Evolutionary conservation across 2,797 vertebrate genomes (phyloP).

Genomic region (Mastacembelus armatus): DNA sequence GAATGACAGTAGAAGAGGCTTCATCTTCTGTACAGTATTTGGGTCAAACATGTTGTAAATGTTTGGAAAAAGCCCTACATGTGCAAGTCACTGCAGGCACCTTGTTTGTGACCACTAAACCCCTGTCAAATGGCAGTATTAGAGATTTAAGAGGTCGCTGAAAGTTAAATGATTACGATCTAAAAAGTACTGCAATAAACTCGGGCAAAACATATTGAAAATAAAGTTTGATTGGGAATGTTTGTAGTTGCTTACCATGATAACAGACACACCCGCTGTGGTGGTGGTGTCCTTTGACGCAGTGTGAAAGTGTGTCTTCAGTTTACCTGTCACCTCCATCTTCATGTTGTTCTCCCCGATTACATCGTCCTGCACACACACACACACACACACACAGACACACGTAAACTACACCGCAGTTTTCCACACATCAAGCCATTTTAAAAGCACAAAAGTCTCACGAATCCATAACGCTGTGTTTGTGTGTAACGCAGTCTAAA

Average conservation of each 20-base stretch:
- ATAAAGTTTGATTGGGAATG: neutral
- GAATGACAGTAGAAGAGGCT: constrained; percentile 14
- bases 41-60: constrained; percentile 52
- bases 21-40: constrained; percentile 51
- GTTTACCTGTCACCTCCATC: constrained; percentile 96
- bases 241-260: constrained; percentile 89
- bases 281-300: constrained; percentile 90
- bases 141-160: constrained; percentile 12
- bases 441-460: neutral
- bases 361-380: constrained; percentile 85
- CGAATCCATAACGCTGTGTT: neutral
- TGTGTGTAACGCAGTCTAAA: constrained; percentile 38
- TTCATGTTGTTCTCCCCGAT: constrained; percentile 94
- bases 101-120: constrained; percentile 25
- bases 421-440: neutral
- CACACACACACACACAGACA: neutral
- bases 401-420: neutral
- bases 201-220: neutral
- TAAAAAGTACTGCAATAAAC: neutral
- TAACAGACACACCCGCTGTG: constrained; percentile 92
- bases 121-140: constrained; percentile 11
- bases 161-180: neutral
- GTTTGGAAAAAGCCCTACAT: constrained; percentile 35
- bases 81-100: constrained; percentile 18
- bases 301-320: constrained; percentile 95